Base-by-base conservation (phyloP, 2,113 vertebrate genomes). In the Puffinus mauretanicus region DNA sequence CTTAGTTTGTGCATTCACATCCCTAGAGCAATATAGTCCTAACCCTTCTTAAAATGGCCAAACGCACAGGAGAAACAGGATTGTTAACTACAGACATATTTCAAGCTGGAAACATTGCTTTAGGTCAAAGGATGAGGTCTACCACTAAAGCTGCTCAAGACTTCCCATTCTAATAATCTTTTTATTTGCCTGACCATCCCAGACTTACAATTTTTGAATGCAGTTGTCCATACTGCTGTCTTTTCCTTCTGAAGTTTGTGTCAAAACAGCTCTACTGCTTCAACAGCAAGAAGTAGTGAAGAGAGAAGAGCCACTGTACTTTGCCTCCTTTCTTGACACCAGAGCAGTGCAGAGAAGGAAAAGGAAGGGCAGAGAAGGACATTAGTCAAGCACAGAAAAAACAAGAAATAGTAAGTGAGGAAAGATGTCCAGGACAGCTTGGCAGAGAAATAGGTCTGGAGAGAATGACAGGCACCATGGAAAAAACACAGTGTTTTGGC, bases 41-140 rank as follows among this genome's bases (percentile, higher is more conserved):
- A 95, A 91, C 65, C 58, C 52, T 90, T 96, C 94, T 84, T 89
- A 96, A 97, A 98, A 88, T 20, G 27, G 55, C 66, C 80, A 87
- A 36, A 91, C 79, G 46, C 2, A 2, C 19, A 93, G 51, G 25
- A 93, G 57, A 95, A 90, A 61, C 21, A 40, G 17, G n/a, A 91
- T 55, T 29, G 21, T 42, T 42, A 94, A 82, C 46, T 69, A 44
- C 7, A 57, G 34, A 75, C 44, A 21, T 61, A 71, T 91, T 92
- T 82, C 34, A 92, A 73, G 34, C 25, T 73, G 27, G 47, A 91
- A 82, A 36, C 5, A 18, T 4, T 55, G 58, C 36, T 69, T 91
- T 82, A 89, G 42, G 32, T 47, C 20, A 88, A 79, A 80, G 12
- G 3, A 38, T 46, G 12, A 36, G 1, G 2, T 21, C 16, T 32